Percentiles rank a stretch among this genome's conserved stretches.
These are phyloP conservation scores for Melanerpes formicivorus DNA, from an alignment of 2,113 vertebrate species.

Conservation along the genomic window DNA sequence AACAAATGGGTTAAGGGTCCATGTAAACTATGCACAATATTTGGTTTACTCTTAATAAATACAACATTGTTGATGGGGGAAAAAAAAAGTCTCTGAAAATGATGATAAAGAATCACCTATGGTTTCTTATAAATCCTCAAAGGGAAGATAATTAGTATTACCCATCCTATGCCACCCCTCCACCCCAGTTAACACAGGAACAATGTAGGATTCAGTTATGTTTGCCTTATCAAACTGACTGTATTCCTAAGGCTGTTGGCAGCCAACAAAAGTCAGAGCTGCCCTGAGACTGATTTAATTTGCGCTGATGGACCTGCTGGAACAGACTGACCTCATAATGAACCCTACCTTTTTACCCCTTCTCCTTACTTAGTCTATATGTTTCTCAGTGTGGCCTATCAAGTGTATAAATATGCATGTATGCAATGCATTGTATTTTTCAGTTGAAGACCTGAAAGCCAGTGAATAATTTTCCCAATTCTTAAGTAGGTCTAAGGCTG, in stretches of 20 bases:
- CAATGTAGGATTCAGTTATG: not conserved
- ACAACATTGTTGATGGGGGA: not conserved
- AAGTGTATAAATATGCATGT: not conserved
- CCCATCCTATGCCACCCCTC: not conserved
- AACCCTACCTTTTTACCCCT: not conserved
- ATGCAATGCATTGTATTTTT: not conserved
- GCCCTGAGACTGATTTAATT: constrained; percentile 23
- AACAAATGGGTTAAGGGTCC: not conserved
- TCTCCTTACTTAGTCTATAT: not conserved
- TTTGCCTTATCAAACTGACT: constrained; percentile 11
- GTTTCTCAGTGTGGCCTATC: not conserved
- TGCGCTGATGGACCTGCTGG: constrained; percentile 10
- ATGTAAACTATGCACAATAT: not conserved
- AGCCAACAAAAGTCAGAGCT: constrained; percentile 15
- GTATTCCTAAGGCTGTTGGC: constrained; percentile 19
- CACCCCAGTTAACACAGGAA: not conserved
- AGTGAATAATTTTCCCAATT: not conserved
- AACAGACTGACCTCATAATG: constrained; percentile 34
- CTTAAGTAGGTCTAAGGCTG: constrained; percentile 36
- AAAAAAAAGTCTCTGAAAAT: not conserved
- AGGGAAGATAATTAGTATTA: not conserved
- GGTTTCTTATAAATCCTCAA: not conserved
- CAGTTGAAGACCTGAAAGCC: not conserved
- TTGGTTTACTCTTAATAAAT: not conserved
- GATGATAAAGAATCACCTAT: not conserved